These are phyloP conservation scores for Lutjanus campechanus DNA, from an alignment of 2,797 vertebrate genomes.

Conservation along the genomic window DNA sequence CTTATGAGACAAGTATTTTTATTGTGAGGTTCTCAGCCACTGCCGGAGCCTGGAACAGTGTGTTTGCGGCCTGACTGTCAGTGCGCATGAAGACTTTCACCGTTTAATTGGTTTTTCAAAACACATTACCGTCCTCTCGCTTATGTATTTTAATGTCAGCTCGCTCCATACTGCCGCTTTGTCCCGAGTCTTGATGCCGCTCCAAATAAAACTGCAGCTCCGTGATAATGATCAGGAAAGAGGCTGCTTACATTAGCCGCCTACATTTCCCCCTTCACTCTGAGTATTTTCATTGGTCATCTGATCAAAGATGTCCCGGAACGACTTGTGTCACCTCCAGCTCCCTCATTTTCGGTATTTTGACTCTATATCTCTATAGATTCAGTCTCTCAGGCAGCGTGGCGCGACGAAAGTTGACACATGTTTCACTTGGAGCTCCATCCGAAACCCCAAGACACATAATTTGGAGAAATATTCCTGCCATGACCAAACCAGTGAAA, in stretches of 20 bases:
- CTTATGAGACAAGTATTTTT: background rate
- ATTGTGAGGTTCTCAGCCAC: background rate
- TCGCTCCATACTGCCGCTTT: background rate
- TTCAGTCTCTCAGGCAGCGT: conserved; percentile 35
- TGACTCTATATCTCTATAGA: conserved; percentile 25
- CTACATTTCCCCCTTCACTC: background rate
- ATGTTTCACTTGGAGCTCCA: conserved; percentile 37
- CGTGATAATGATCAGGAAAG: conserved; percentile 9
- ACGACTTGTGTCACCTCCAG: background rate
- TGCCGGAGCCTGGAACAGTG: background rate
- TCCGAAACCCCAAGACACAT: conserved; percentile 28
- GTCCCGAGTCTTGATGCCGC: background rate
- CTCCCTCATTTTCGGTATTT: conserved; percentile 7
- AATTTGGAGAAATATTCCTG: conserved; percentile 28
- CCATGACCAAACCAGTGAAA: conserved; percentile 43
- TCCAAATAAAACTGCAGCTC: conserved; percentile 28
- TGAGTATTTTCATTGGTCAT: conserved; percentile 32
- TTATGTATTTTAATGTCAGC: background rate
- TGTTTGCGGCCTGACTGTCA: background rate
- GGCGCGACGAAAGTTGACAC: conserved; percentile 18
- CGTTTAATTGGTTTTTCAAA: background rate
- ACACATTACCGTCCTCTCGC: background rate
- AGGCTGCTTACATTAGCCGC: conserved; percentile 3
- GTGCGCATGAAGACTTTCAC: background rate
- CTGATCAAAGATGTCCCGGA: conserved; percentile 24